These are phyloP conservation scores for Eupsilia transversa DNA, from an alignment of 2,888 invertebrate genomes.

Conservation along the genomic window DNA sequence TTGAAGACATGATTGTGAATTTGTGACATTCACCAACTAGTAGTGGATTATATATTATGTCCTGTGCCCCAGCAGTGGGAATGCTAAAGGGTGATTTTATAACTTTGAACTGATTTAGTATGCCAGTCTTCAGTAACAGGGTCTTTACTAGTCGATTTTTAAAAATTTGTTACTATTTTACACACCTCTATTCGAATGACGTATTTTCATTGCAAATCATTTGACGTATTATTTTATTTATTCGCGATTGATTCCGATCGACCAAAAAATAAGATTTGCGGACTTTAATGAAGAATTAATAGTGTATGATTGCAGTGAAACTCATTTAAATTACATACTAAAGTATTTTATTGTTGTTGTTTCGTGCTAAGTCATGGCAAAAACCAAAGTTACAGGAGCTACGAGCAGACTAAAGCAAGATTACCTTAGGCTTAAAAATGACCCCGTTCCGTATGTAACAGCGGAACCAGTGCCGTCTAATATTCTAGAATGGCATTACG, in stretches of 20 bases:
- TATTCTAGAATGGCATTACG: constrained; percentile 99
- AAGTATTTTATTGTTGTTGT: constrained; percentile 68
- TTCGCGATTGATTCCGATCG: constrained; percentile 60
- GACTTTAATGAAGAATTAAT: constrained; percentile 37
- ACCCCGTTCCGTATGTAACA: constrained; percentile 98
- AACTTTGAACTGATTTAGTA: background rate
- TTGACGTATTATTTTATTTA: constrained; percentile 72
- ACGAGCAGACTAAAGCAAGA: constrained; percentile 97
- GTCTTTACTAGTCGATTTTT: constrained; percentile 32
- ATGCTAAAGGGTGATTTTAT: background rate
- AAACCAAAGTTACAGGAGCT: constrained; percentile 92
- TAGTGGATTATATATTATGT: background rate
- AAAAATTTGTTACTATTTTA: background rate
- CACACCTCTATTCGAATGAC: constrained; percentile 55
- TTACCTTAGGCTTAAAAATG: constrained; percentile 97
- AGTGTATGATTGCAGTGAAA: constrained; percentile 52
- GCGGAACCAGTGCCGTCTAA: constrained; percentile 98
- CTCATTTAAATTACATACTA: constrained; percentile 14
- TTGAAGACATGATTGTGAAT: too few relatives aligned
- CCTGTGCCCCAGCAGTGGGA: background rate
- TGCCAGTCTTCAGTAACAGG: background rate
- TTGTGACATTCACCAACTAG: background rate
- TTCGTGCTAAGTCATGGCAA: constrained; percentile 82
- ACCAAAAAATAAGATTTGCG: constrained; percentile 46
- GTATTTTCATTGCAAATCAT: constrained; percentile 65